Percentiles rank a stretch among this genome's conserved stretches.
Conservation (phyloP, 2,797 vertebrate genomes). For the Phoebastria nigripes region DNA sequence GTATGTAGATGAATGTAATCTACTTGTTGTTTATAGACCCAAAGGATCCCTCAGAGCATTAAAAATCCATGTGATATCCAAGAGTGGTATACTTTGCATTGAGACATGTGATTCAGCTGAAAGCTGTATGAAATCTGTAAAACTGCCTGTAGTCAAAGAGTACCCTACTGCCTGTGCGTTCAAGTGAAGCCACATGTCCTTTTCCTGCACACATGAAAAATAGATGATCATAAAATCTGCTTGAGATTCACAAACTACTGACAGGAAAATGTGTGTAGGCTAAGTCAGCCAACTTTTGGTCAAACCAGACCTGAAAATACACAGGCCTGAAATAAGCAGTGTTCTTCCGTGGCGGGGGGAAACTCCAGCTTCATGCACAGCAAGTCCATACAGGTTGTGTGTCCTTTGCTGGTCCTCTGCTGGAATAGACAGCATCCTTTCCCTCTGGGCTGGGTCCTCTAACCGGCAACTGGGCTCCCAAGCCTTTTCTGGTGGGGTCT, state of each 20-base stretch:
- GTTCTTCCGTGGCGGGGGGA: neutral
- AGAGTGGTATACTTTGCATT: slow-evolving; percentile 6
- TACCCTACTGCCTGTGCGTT: neutral
- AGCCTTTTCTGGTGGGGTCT: neutral
- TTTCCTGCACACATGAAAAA: neutral
- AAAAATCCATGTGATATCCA: slow-evolving; percentile 44
- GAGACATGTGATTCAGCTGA: slow-evolving; percentile 10
- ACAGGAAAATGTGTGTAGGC: neutral
- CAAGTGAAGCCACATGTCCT: neutral
- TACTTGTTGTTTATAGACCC: slow-evolving; percentile 35
- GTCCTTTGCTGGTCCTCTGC: neutral
- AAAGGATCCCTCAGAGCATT: slow-evolving; percentile 24
- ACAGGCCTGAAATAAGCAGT: neutral
- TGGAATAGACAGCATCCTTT: neutral
- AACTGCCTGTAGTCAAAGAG: neutral
- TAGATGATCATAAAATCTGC: slow-evolving; percentile 25
- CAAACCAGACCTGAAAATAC: neutral
- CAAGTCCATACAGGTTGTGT: neutral
- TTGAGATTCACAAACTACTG: slow-evolving; percentile 4
- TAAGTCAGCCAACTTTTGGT: neutral
- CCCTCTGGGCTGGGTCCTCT: neutral
- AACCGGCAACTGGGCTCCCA: neutral
- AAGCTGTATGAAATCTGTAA: slow-evolving; percentile 34
- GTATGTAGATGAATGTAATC: slow-evolving; percentile 18
- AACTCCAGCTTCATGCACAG: neutral